Evolutionary conservation across 2,888 invertebrate genomes (phyloP).

Genomic region (Colletes collaris): DNA sequence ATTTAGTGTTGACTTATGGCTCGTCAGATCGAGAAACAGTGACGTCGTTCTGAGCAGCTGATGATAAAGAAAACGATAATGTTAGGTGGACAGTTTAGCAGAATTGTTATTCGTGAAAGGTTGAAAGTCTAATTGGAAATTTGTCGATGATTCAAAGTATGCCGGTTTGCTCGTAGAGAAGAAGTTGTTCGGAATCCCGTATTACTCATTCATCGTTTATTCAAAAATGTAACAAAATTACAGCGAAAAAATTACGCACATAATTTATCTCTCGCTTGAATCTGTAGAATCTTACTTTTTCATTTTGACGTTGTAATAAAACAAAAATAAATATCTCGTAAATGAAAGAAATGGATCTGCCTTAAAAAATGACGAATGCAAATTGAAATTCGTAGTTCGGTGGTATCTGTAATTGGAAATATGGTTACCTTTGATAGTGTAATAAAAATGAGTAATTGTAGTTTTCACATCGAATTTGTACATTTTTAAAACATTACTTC

Average conservation of each 20-base stretch:
- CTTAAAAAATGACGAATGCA: too few species aligned
- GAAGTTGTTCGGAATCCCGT: constrained; percentile 24
- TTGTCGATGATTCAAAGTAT: constrained; percentile 63
- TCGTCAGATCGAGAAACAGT: constrained; percentile 50
- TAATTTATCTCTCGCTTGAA: background rate
- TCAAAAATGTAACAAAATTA: background rate
- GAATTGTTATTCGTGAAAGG: constrained; percentile 20
- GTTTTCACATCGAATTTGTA: too few species aligned
- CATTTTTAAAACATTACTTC: background rate
- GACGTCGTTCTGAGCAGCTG: constrained; percentile 57
- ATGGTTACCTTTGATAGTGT: too few species aligned
- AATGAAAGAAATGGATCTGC: background rate
- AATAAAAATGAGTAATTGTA: too few species aligned
- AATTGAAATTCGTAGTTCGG: too few species aligned
- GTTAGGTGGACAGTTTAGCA: constrained; percentile 1
- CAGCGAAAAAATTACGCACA: too few species aligned
- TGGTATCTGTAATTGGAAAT: too few species aligned
- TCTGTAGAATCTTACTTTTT: background rate
- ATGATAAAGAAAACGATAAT: constrained; percentile 58
- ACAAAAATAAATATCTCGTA: too few species aligned
- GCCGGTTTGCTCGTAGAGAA: background rate
- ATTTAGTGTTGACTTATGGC: constrained; percentile 68
- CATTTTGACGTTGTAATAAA: too few species aligned
- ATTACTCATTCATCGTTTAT: constrained; percentile 20
- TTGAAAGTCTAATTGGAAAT: constrained; percentile 17